phyloP scores from a whole-genome alignment of 2,113 vertebrate genomes.

The Burhinus bistriatus region DNA sequence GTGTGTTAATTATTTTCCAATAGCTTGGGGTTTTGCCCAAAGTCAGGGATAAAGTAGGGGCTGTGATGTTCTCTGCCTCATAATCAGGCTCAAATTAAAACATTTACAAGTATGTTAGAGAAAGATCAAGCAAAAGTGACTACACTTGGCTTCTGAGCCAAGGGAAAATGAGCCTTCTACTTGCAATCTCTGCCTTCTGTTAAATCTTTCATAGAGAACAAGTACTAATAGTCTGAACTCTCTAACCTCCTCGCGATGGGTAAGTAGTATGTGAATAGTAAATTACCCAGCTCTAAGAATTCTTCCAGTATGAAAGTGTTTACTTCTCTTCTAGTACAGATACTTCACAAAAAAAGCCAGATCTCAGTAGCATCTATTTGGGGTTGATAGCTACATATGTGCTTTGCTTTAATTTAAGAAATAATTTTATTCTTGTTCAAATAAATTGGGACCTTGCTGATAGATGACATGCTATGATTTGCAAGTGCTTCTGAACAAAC shows the following conservation, averaged over 20 bases:
- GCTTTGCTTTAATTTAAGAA: background rate
- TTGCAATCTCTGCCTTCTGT: background rate
- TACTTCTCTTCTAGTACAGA: background rate
- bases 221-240: background rate
- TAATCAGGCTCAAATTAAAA: background rate
- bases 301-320: background rate
- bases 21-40: background rate
- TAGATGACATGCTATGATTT: background rate
- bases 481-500: slow-evolving; percentile 30
- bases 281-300: background rate
- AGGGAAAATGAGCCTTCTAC: background rate
- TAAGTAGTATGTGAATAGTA: background rate
- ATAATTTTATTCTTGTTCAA: background rate
- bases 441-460: background rate
- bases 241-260: background rate
- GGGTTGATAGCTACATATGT: background rate
- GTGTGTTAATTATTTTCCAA: background rate
- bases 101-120: background rate
- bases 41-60: background rate
- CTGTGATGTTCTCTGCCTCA: background rate
- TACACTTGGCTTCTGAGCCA: background rate
- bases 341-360: background rate
- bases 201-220: slow-evolving; percentile 3
- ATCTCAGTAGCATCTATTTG: background rate
- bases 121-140: background rate